Percentiles rank a stretch among this genome's conserved stretches.
Evolutionary conservation across 1,140 invertebrate genomes (phyloP).

Genomic region (Ptiloglossa arizonensis): DNA sequence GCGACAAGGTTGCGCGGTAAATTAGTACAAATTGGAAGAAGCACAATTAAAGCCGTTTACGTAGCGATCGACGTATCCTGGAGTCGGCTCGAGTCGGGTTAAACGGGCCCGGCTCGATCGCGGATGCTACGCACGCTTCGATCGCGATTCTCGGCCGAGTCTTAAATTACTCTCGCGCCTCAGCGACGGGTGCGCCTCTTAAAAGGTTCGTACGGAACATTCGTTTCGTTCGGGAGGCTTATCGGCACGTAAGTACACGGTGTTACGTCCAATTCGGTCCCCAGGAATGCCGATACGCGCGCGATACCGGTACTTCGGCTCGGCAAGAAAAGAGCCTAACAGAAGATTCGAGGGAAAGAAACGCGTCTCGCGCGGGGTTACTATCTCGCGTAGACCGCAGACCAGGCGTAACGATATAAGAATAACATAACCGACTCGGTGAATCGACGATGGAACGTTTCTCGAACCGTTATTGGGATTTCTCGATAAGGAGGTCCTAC

Average conservation of each 20-base stretch:
- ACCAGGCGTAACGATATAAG: too few species aligned
- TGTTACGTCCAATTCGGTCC: slow-evolving; percentile 60
- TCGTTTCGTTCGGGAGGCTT: slow-evolving; percentile 59
- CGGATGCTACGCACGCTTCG: slow-evolving; percentile 50
- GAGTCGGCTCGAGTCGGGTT: not conserved
- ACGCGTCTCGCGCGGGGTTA: too few species aligned
- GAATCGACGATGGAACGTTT: too few species aligned
- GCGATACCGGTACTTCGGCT: slow-evolving; percentile 20
- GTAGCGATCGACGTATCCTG: not conserved
- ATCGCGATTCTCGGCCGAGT: slow-evolving; percentile 49
- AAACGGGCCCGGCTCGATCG: slow-evolving; percentile 43
- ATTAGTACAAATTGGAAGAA: slow-evolving; percentile 14
- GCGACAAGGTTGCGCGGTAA: not conserved
- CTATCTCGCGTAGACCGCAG: too few species aligned
- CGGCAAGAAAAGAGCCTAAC: slow-evolving; percentile 6
- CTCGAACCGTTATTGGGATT: too few species aligned
- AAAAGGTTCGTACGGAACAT: slow-evolving; percentile 57
- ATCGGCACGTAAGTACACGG: slow-evolving; percentile 61
- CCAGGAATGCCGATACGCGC: slow-evolving; percentile 52
- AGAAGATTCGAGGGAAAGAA: not conserved
- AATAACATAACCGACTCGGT: too few species aligned
- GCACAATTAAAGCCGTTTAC: slow-evolving; percentile 10
- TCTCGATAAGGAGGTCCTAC: too few species aligned
- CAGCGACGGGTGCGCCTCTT: slow-evolving; percentile 46
- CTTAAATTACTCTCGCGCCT: slow-evolving; percentile 64